Evolutionary conservation across 2,888 invertebrate species (phyloP).

Genomic region (Syrphus vitripennis): DNA sequence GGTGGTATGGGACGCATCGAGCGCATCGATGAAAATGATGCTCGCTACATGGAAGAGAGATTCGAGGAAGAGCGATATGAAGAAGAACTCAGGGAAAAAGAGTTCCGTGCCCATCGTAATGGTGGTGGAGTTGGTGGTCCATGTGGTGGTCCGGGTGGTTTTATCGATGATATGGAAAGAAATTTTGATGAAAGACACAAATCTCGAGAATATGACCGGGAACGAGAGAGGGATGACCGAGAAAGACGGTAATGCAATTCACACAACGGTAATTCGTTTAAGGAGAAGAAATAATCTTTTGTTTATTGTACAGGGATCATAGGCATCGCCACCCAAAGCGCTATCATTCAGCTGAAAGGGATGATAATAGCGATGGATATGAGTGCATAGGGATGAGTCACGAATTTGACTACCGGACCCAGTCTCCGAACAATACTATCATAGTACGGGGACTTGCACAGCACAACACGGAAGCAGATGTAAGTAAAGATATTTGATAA

Average conservation of each 20-base stretch:
- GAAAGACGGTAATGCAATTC: slow-evolving; percentile 72
- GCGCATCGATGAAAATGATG: slow-evolving; percentile 60
- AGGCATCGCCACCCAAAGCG: slow-evolving; percentile 73
- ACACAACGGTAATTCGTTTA: neutral
- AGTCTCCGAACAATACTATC: slow-evolving; percentile 87
- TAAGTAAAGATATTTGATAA: no score
- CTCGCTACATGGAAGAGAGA: slow-evolving; percentile 72
- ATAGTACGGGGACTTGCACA: slow-evolving; percentile 89
- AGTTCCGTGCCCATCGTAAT: slow-evolving; percentile 68
- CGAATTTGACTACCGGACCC: slow-evolving; percentile 82
- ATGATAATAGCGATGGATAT: slow-evolving; percentile 77
- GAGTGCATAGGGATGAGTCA: slow-evolving; percentile 78
- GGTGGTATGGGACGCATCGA: slow-evolving; percentile 23
- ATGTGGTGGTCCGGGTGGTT: no score
- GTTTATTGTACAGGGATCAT: slow-evolving; percentile 25
- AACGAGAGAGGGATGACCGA: slow-evolving; percentile 64
- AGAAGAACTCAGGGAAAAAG: slow-evolving; percentile 56
- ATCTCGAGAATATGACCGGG: slow-evolving; percentile 72
- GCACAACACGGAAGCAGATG: slow-evolving; percentile 90
- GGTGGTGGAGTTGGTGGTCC: slow-evolving; percentile 56
- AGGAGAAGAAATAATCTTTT: neutral
- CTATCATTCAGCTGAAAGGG: slow-evolving; percentile 74
- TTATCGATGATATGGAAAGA: slow-evolving; percentile 70
- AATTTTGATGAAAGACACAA: slow-evolving; percentile 72
- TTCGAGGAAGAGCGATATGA: slow-evolving; percentile 73